Conservation (phyloP, 2,797 vertebrate genomes). For the Hypotaenidia okinawae region DNA sequence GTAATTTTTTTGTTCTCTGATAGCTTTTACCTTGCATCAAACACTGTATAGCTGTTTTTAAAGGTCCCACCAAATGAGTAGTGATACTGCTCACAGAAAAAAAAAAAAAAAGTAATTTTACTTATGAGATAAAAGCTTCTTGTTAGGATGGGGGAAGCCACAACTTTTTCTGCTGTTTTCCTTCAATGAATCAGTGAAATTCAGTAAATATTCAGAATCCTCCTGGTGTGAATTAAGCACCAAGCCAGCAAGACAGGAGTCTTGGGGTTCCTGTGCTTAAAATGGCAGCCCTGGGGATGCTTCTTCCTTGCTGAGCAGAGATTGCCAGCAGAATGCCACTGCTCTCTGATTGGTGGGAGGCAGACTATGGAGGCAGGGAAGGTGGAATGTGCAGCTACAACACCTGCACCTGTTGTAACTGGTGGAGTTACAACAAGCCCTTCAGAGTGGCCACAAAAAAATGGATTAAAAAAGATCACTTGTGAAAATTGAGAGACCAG, state of each 20-base stretch:
- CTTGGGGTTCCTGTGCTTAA: not conserved
- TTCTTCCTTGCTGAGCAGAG: not conserved
- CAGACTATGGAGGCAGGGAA: not conserved
- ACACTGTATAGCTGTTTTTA: not conserved
- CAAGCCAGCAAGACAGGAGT: not conserved
- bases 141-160: not conserved
- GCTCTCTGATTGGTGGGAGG: accelerated
- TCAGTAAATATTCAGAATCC: not conserved
- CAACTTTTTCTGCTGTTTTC: not conserved
- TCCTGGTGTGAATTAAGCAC: not conserved
- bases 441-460: not conserved
- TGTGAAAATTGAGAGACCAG: not conserved
- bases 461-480: not conserved
- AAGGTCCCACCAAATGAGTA: not conserved
- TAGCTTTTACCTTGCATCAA: not conserved
- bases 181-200: not conserved
- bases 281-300: not conserved
- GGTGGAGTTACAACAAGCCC: not conserved
- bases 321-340: not conserved
- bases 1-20: not conserved
- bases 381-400: not conserved
- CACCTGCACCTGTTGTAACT: not conserved
- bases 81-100: not conserved
- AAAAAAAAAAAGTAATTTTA: accelerated
- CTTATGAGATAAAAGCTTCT: not conserved